Percentiles rank a stretch among this genome's conserved stretches.
Evolutionary conservation across 2,797 vertebrate genomes (phyloP).

Genomic region (Eospalax fontanierii): DNA sequence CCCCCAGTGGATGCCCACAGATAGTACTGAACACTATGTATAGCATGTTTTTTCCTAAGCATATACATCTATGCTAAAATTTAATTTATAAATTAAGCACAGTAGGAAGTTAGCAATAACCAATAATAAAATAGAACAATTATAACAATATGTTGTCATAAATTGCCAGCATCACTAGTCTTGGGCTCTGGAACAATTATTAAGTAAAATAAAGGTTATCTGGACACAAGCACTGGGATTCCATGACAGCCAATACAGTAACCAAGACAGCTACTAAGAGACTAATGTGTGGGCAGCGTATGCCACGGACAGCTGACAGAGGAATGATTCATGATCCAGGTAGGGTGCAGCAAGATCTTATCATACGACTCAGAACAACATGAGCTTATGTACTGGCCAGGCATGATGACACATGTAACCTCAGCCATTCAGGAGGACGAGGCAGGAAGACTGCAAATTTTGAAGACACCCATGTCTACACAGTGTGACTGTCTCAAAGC

Average conservation of each 20-base stretch:
- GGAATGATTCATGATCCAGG: too few relatives aligned
- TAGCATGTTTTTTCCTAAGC: background rate
- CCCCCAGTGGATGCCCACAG: background rate
- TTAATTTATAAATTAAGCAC: slow-evolving; percentile 21
- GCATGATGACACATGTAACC: background rate
- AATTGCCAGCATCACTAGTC: background rate
- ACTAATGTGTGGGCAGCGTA: background rate
- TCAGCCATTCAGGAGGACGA: background rate
- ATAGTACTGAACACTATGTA: background rate
- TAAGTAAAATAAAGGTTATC: background rate
- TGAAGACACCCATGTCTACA: background rate
- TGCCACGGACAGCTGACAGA: background rate
- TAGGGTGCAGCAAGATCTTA: background rate
- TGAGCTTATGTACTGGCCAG: background rate
- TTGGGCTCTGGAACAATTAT: background rate
- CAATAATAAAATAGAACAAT: slow-evolving; percentile 37
- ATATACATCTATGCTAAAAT: background rate
- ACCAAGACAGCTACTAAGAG: background rate
- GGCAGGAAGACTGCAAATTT: background rate
- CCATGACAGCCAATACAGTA: background rate
- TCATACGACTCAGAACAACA: background rate
- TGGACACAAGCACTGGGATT: background rate
- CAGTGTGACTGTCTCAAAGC: background rate
- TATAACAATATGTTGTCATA: background rate
- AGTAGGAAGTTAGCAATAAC: background rate